Evolutionary conservation across 64 coral and sea anemone species (phyloP), one percentile per base, ranked within the genome.

Genomic region (Actinia equina): DNA sequence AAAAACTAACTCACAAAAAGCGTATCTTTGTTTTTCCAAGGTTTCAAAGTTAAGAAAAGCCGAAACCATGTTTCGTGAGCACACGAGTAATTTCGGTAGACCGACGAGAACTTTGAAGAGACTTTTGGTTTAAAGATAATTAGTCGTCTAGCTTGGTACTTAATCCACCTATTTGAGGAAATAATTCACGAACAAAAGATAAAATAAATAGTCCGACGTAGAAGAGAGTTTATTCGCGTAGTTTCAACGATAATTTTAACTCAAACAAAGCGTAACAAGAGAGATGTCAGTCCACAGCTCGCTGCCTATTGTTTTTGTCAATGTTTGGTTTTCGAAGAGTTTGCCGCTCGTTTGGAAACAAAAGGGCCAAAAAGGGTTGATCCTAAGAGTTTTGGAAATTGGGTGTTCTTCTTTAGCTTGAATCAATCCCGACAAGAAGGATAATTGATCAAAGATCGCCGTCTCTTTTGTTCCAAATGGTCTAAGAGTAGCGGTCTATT

Each of bases 401-500:
- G 30, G 44, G 76, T 44, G 27, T 81, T 81, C 44, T 51, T 81
- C 41, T 6, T 6, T 0, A 52, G 6, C 6, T 81, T 81, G 43
- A 81, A 49, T 81, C 43, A 52, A 81, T 23, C 78, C 78, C 19
- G 43, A 81, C 44, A 44, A 74, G 43, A 49, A 15, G 22, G 27
- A 43, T 52, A 81, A 81, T 52, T 81, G 49, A 44, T 81, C 78
- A 81, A 52, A 81, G 2, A 22, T 44, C 14, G 78, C 78, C 78
- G 78, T 16, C 44, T 43, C 22, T 22, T 81, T 81, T 81, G 78
- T 81, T n/a, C 44, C 52, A 46, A 81, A 81, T 81, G 78, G 44
- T 81, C 78, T 81, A 7, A 81, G 44, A 41, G 78, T 5, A 49
- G 27, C 43, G 78, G 41, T 81, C 78, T 81, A 81, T 81, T 81